Conservation (phyloP, 2,888 invertebrate species). For the Protodeltote pygarga region DNA sequence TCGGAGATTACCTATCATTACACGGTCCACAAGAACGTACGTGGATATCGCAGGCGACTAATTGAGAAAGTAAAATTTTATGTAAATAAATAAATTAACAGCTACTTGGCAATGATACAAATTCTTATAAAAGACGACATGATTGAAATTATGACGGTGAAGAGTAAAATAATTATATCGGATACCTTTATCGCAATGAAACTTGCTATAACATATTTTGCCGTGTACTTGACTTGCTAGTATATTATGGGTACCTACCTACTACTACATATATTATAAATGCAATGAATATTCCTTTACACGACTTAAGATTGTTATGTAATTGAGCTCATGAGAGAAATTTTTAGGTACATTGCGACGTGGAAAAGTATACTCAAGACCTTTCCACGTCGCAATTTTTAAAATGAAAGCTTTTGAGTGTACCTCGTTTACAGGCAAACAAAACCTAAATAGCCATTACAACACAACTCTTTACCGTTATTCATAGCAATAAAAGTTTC, state of each 20-base stretch:
- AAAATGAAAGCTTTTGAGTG: too few species aligned
- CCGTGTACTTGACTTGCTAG: conserved; percentile 11
- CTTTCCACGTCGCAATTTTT: too few species aligned
- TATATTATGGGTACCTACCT: too few species aligned
- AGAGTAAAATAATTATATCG: conserved; percentile 36
- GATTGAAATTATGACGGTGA: conserved; percentile 28
- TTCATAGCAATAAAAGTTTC: conserved; percentile 27
- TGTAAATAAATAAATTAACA: conserved; percentile 46
- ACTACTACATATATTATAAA: conserved; percentile 4
- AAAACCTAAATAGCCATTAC: too few species aligned
- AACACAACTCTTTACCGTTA: conserved; percentile 13
- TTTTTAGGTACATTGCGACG: not conserved
- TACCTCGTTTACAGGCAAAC: too few species aligned
- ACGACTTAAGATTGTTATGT: not conserved
- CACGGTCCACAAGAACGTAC: conserved; percentile 39
- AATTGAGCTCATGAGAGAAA: not conserved
- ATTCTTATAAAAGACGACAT: conserved; percentile 34
- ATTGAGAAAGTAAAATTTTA: conserved; percentile 55
- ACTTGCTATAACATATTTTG: conserved; percentile 14
- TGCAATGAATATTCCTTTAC: conserved; percentile 15
- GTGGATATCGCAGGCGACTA: conserved; percentile 43
- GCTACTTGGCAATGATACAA: conserved; percentile 37
- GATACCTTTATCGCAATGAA: conserved; percentile 37
- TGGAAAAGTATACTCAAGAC: too few species aligned
- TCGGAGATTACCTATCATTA: conserved; percentile 52